Conservation (phyloP, 2,888 invertebrate genomes). For the Hirtodrosophila histrioides region DNA sequence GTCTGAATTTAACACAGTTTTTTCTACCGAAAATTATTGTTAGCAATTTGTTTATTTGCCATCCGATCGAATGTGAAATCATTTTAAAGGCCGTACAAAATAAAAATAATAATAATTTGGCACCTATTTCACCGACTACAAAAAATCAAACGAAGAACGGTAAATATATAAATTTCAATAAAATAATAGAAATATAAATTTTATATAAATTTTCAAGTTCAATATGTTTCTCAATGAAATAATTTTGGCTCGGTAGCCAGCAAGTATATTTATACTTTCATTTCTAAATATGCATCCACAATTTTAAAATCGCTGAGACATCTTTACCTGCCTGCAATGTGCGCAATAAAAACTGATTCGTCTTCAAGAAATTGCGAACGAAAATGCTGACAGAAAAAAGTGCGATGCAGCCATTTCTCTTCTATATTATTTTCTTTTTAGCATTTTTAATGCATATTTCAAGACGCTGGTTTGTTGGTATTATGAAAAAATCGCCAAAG, state of each 20-base stretch:
- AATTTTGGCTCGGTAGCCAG: too few relatives aligned
- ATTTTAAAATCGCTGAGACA: constrained; percentile 2
- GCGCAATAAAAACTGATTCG: constrained; percentile 4
- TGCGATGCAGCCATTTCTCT: constrained; percentile 12
- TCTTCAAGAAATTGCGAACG: constrained; percentile 19
- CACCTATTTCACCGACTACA: too few relatives aligned
- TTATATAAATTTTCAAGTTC: too few relatives aligned
- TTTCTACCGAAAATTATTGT: too few relatives aligned
- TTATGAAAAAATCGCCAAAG: constrained; percentile 19
- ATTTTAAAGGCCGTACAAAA: too few relatives aligned
- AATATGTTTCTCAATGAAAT: too few relatives aligned
- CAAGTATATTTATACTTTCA: neutral
- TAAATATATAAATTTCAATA: neutral
- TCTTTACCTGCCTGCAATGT: constrained; percentile 11
- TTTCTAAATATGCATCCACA: neutral
- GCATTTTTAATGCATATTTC: constrained; percentile 47
- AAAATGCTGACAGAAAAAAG: constrained; percentile 14
- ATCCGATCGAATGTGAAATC: too few relatives aligned
- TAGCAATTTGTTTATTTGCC: too few relatives aligned
- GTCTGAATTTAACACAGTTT: too few relatives aligned
- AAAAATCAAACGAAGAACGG: too few relatives aligned
- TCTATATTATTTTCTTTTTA: neutral
- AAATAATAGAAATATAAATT: too few relatives aligned
- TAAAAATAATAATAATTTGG: too few relatives aligned
- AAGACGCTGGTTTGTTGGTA: constrained; percentile 17